Evolutionary conservation across 1,140 invertebrate genomes (phyloP).

Genomic region (Delia radicum): DNA sequence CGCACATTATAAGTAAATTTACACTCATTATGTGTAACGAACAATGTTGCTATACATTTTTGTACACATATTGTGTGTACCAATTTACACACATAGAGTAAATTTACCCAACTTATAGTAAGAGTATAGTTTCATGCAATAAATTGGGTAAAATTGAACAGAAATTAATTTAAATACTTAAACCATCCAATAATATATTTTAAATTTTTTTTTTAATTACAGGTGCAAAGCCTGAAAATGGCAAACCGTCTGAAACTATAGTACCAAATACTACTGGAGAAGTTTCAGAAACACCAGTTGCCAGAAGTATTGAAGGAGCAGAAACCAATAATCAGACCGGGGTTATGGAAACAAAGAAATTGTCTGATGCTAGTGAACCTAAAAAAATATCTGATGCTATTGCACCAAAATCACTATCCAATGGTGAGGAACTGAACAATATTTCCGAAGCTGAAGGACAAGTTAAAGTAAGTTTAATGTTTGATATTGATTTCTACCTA

Average conservation of each 20-base stretch:
- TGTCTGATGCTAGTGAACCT: neutral
- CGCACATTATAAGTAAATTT: no score
- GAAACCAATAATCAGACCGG: no score
- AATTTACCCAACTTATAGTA: no score
- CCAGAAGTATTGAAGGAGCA: neutral
- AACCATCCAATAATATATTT: no score
- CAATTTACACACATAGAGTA: no score
- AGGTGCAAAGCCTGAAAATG: neutral
- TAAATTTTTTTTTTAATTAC: neutral
- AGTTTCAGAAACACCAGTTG: neutral
- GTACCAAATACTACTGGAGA: neutral
- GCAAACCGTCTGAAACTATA: neutral
- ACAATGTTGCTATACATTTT: no score
- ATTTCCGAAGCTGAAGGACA: constrained; percentile 45
- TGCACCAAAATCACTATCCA: neutral
- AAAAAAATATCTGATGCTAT: neutral
- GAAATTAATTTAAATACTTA: no score
- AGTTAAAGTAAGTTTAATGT: constrained; percentile 37
- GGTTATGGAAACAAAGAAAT: neutral
- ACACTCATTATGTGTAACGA: no score
- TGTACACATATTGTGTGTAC: no score
- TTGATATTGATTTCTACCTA: neutral
- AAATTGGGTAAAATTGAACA: no score
- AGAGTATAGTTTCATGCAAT: no score
- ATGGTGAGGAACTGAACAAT: constrained; percentile 27